Percentiles rank a stretch among this genome's conserved stretches.
Evolutionary conservation across 2,113 vertebrate species (phyloP).

Genomic region (Odobenus rosmarus): DNA sequence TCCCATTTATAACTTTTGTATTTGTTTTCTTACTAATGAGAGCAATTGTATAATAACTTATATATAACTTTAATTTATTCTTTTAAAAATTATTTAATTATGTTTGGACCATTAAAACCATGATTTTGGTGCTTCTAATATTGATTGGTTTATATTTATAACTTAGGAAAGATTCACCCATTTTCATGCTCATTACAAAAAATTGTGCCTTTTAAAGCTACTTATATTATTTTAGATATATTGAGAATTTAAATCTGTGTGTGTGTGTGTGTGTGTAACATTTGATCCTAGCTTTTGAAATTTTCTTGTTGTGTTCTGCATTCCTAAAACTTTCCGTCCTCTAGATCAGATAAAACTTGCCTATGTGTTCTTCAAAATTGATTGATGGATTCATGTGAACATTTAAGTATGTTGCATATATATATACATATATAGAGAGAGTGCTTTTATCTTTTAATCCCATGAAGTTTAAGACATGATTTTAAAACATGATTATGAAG

Average conservation of each 20-base stretch:
- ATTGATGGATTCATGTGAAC: background rate
- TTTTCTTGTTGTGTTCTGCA: background rate
- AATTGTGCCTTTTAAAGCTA: background rate
- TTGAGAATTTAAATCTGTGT: background rate
- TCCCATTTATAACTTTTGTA: background rate
- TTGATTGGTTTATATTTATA: background rate
- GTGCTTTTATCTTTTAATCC: background rate
- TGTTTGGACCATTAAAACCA: background rate
- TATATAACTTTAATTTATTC: background rate
- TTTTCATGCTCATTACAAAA: background rate
- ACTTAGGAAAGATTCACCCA: background rate
- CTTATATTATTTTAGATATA: background rate
- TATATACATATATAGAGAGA: background rate
- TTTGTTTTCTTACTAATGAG: background rate
- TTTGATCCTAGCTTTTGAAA: background rate
- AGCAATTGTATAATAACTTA: background rate
- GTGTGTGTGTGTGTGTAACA: background rate
- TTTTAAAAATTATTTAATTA: background rate
- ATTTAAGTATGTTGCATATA: background rate
- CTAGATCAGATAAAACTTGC: background rate
- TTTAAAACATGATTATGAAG: background rate
- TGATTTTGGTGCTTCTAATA: background rate
- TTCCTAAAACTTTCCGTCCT: background rate
- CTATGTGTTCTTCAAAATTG: background rate
- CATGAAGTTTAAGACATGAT: background rate